Percentiles rank a stretch among this genome's conserved stretches.
Evolutionary conservation across 2,888 invertebrate genomes (phyloP).

Genomic region (Eurytoma adleriae): DNA sequence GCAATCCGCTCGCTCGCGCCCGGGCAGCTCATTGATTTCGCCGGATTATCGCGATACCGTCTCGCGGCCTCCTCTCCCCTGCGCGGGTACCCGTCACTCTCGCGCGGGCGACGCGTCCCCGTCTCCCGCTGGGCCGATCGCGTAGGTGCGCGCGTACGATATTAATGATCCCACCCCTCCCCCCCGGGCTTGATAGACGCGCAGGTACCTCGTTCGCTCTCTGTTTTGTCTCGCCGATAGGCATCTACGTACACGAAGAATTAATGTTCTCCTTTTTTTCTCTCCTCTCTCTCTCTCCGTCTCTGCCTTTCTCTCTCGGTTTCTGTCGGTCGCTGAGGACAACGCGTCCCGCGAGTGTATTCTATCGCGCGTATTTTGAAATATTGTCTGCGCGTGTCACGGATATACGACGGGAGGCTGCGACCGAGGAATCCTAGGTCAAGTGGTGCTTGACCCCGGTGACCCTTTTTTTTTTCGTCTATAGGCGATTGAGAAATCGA

Average conservation of each 20-base stretch:
- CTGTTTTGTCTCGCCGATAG: conserved; percentile 15
- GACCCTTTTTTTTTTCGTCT: too few species aligned
- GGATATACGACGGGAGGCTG: too few species aligned
- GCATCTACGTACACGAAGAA: not conserved
- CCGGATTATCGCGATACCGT: too few species aligned
- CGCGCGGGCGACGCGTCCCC: too few species aligned
- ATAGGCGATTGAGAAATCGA: too few species aligned
- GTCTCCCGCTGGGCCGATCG: conserved; percentile 3
- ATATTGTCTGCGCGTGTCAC: not conserved
- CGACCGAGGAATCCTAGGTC: too few species aligned
- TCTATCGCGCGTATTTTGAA: conserved; percentile 13
- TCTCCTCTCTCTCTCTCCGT: conserved; percentile 12
- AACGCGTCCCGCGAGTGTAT: not conserved
- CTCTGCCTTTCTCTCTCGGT: conserved; percentile 23
- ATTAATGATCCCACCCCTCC: conserved; percentile 13
- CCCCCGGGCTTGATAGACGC: conserved; percentile 1
- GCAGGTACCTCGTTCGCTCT: not conserved
- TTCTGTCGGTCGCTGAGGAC: not conserved
- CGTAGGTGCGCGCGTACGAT: conserved; percentile 11
- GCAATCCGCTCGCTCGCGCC: too few species aligned
- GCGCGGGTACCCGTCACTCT: too few species aligned
- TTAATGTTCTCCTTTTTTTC: conserved; percentile 3
- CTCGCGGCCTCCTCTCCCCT: too few species aligned
- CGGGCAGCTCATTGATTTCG: too few species aligned
- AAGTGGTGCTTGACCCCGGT: too few species aligned